A percentile compares a stretch with the other conserved stretches of the same genome.
These are phyloP conservation scores for Sussaba pulchella DNA, from an alignment of 2,888 invertebrate genomes.

Conservation along the genomic window DNA sequence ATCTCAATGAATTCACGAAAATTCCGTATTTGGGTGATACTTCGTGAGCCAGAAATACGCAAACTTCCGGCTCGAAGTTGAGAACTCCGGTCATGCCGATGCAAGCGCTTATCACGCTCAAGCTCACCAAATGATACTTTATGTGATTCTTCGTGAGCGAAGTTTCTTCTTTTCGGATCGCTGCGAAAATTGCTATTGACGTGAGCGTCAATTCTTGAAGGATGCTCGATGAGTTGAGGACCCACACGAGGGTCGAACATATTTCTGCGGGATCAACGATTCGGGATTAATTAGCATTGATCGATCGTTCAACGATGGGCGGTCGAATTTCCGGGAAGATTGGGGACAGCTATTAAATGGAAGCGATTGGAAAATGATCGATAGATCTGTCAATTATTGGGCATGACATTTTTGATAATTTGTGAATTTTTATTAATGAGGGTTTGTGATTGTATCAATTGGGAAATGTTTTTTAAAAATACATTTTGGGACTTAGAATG, in stretches of 20 bases:
- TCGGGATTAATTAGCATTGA: not conserved
- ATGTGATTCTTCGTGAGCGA: constrained; percentile 82
- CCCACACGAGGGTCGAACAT: constrained; percentile 85
- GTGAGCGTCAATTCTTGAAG: constrained; percentile 85
- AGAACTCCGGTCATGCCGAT: constrained; percentile 85
- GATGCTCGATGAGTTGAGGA: constrained; percentile 84
- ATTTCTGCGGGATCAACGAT: constrained; percentile 73
- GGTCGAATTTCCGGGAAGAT: too few relatives aligned
- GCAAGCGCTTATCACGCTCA: constrained; percentile 84
- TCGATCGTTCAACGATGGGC: not conserved
- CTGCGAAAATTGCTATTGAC: constrained; percentile 83
- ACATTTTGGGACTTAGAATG: too few relatives aligned
- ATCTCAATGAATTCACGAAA: constrained; percentile 78
- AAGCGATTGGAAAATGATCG: too few relatives aligned
- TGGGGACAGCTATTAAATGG: too few relatives aligned
- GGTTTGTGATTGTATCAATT: too few relatives aligned
- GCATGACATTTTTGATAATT: too few relatives aligned
- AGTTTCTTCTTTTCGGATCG: constrained; percentile 77
- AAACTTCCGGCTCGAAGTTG: constrained; percentile 81
- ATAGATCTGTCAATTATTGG: too few relatives aligned
- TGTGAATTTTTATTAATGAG: too few relatives aligned
- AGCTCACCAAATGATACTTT: constrained; percentile 84
- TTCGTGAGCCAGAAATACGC: constrained; percentile 80
- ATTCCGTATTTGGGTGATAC: constrained; percentile 80
- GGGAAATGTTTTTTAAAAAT: too few relatives aligned